These are phyloP conservation scores for Pithys albifrons DNA, from an alignment of 2,113 vertebrate species.

Conservation along the genomic window DNA sequence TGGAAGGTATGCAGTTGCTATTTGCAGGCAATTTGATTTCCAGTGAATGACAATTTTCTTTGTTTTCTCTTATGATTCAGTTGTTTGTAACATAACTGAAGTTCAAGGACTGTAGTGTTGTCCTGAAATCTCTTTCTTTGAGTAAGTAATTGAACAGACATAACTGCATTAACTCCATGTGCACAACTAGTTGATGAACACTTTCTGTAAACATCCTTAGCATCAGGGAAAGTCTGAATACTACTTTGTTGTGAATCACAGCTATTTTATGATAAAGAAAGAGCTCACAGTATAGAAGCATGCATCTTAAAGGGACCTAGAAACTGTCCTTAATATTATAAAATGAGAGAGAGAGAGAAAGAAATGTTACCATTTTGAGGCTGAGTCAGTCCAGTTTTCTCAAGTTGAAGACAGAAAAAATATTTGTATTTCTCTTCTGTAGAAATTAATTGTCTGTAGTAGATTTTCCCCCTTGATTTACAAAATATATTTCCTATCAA, in stretches of 20 bases:
- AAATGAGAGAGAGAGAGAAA: background rate
- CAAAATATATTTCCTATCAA: background rate
- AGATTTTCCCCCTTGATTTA: background rate
- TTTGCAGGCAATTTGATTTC: background rate
- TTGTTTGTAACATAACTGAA: background rate
- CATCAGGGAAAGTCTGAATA: background rate
- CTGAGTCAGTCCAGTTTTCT: background rate
- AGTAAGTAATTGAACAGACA: background rate
- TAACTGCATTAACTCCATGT: background rate
- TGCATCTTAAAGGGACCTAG: background rate
- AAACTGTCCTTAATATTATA: background rate
- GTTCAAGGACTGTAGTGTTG: background rate
- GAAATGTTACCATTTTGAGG: background rate
- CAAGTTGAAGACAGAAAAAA: background rate
- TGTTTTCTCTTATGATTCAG: background rate
- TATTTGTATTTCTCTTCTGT: background rate
- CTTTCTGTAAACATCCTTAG: background rate
- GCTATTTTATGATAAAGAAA: background rate
- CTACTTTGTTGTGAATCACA: background rate
- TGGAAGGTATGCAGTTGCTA: slow-evolving; percentile 12
- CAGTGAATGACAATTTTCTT: background rate
- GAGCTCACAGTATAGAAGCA: background rate
- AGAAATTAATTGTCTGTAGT: background rate
- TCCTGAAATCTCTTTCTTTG: background rate
- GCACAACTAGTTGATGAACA: background rate